Percentiles rank a stretch among this genome's conserved stretches.
phyloP scores from a whole-genome alignment of 2,888 invertebrate species.

The Agonum fuliginosum region DNA sequence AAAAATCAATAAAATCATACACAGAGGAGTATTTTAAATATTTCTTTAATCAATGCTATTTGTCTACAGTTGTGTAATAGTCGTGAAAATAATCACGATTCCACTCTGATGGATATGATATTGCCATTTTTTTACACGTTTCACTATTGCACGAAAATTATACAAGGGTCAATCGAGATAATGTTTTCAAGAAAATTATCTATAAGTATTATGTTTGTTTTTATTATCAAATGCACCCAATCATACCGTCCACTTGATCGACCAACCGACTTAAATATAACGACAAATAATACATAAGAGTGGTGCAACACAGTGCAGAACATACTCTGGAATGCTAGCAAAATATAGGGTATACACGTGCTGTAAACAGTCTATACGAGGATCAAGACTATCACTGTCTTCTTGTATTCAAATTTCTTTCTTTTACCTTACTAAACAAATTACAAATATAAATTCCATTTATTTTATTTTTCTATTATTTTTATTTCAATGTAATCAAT shows the following conservation, averaged over 20 bases:
- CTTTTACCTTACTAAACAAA: too few relatives aligned
- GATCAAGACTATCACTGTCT: constrained; percentile 7
- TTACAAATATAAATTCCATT: too few relatives aligned
- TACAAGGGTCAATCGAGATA: constrained; percentile 58
- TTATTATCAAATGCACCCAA: constrained; percentile 60
- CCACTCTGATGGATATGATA: constrained; percentile 72
- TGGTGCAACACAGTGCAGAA: constrained; percentile 59
- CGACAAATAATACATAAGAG: constrained; percentile 56
- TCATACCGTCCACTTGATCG: constrained; percentile 58
- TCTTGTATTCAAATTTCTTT: too few relatives aligned
- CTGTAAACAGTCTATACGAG: constrained; percentile 49
- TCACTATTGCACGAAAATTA: constrained; percentile 71
- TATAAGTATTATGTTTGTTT: constrained; percentile 59
- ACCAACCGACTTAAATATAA: constrained; percentile 58
- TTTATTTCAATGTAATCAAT: too few relatives aligned
- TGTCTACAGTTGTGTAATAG: constrained; percentile 71
- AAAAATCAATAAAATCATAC: constrained; percentile 28
- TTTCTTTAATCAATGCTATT: constrained; percentile 73
- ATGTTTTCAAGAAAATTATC: constrained; percentile 59
- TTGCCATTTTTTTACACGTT: constrained; percentile 73
- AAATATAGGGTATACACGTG: constrained; percentile 56
- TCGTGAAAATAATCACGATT: constrained; percentile 69
- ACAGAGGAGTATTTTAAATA: constrained; percentile 68
- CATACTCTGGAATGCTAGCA: constrained; percentile 58
- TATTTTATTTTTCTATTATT: too few relatives aligned